Conservation (phyloP, 2,888 invertebrate genomes). For the Zele albiditarsus region DNA sequence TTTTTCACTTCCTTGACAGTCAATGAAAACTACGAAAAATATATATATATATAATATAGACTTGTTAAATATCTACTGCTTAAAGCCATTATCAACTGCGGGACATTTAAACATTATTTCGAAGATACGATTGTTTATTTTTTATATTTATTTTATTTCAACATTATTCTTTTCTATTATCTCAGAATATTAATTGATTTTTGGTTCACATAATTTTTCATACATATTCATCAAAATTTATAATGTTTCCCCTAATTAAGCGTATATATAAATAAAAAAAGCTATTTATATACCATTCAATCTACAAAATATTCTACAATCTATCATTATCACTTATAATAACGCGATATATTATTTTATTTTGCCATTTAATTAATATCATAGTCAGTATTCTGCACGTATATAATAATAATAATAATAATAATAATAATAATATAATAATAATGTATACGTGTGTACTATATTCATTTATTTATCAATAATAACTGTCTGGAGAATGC, state of each 20-base stretch:
- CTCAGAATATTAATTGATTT: background rate
- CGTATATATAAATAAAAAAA: slow-evolving; percentile 43
- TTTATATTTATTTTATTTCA: background rate
- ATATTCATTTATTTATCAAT: background rate
- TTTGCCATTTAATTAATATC: background rate
- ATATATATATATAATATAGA: slow-evolving; percentile 19
- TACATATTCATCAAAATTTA: slow-evolving; percentile 4
- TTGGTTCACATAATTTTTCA: background rate
- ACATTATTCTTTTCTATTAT: slow-evolving; percentile 4
- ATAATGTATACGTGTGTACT: background rate
- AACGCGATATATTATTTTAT: slow-evolving; percentile 20
- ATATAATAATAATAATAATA: background rate
- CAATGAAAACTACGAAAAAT: slow-evolving; percentile 40
- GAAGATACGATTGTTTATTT: slow-evolving; percentile 12
- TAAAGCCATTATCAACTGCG: slow-evolving; percentile 38
- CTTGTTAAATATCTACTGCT: slow-evolving; percentile 5
- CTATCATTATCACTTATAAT: background rate
- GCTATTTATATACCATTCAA: slow-evolving; percentile 24
- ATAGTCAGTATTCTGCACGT: background rate
- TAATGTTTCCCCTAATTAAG: slow-evolving; percentile 24
- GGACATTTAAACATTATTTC: slow-evolving; percentile 25
- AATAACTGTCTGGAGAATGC: background rate
- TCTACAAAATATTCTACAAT: slow-evolving; percentile 22
- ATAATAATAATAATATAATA: background rate
- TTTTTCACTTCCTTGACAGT: slow-evolving; percentile 19